Conservation (phyloP, 2,888 invertebrate genomes). For the Thysanoteuthis rhombus region DNA sequence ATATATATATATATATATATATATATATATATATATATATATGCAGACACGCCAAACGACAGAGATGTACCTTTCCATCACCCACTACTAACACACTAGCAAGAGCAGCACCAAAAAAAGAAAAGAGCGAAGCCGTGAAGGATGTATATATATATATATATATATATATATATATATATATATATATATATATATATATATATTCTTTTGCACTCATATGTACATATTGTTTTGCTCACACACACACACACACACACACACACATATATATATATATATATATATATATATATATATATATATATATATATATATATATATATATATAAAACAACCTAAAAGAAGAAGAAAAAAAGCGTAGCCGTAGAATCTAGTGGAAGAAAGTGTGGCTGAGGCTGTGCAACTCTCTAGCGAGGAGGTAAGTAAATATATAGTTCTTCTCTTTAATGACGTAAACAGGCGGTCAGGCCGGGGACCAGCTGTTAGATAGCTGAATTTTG, state of each 20-base stretch:
- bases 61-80: background rate
- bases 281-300: too few species aligned
- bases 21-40: background rate
- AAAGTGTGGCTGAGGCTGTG: conserved; percentile 12
- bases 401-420: background rate
- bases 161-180: too few species aligned
- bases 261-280: too few species aligned
- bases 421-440: conserved; percentile 12
- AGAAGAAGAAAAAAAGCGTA: background rate
- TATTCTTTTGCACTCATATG: too few species aligned
- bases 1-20: background rate
- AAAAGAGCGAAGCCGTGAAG: background rate
- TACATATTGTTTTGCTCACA: too few species aligned
- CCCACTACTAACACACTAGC: background rate
- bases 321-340: too few species aligned
- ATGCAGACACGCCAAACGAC: background rate
- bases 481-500: background rate
- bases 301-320: too few species aligned
- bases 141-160: too few species aligned
- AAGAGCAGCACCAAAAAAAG: background rate
- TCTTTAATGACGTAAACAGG: background rate
- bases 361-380: background rate
- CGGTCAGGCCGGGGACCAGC: background rate
- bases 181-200: too few species aligned
- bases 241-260: too few species aligned